A percentile compares a stretch with the other conserved stretches of the same genome.
Evolutionary conservation across 2,888 invertebrate species (phyloP).

Genomic region (Baccha elongata): DNA sequence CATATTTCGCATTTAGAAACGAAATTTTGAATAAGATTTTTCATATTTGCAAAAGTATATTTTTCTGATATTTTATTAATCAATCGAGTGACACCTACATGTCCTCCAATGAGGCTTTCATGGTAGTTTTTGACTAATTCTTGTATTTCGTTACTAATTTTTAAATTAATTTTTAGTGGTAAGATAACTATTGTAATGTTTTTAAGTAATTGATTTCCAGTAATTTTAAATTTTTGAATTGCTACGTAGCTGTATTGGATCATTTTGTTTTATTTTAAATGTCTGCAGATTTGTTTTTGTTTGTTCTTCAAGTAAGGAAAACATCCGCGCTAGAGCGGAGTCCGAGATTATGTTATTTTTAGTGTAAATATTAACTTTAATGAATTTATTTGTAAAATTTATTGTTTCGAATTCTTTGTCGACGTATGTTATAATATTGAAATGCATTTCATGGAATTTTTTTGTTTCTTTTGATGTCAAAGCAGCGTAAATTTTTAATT

Average conservation of each 20-base stretch:
- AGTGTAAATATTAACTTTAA: background rate
- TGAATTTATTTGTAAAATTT: background rate
- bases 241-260: background rate
- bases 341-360: background rate
- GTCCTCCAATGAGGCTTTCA: constrained; percentile 9
- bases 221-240: constrained; percentile 5
- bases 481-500: background rate
- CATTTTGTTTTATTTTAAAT: background rate
- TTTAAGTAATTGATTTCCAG: too few species aligned
- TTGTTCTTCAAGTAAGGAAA: background rate
- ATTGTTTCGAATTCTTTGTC: background rate
- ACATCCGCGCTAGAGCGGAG: constrained; percentile 3
- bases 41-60: constrained; percentile 28
- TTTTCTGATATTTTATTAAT: constrained; percentile 17
- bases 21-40: constrained; percentile 13
- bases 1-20: constrained; percentile 36
- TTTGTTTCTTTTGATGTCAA: background rate
- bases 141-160: constrained; percentile 2
- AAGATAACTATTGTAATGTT: too few species aligned
- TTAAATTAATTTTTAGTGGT: background rate
- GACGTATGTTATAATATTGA: background rate
- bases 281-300: constrained; percentile 4
- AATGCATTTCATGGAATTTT: background rate
- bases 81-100: constrained; percentile 14
- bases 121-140: constrained; percentile 26